Evolutionary conservation across 1,140 invertebrate genomes (phyloP), one percentile per base, ranked within the genome.

Genomic region (Drosophila ficusphila): DNA sequence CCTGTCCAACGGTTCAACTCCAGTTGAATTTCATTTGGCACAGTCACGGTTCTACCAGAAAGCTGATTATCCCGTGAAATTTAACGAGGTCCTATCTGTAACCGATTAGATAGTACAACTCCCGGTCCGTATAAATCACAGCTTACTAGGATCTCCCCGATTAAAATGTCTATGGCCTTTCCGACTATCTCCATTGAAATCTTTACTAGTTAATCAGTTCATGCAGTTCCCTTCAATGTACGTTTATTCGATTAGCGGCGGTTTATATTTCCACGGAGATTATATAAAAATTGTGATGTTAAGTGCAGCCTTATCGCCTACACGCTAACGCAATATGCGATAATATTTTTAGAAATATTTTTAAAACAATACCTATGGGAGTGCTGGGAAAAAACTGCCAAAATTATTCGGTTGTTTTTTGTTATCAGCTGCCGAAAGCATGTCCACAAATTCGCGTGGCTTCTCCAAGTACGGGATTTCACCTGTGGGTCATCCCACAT

Each of bases 91-190:
- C 14, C 18, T 61, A 62, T 61, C 58, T 16, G 38, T 1, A 3
- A 58, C 7, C 34, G 54, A 53, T 47, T 41, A 62, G 69, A 73
- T 73, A 41, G 60, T 57, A 47, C 19, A 41, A 25, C 42, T 19
- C 39, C 31, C 25, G 11, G 39, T 34, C 53, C 11, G 23, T 41
- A 73, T 73, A 73, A 73, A 73, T 62, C 69, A 73, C 47, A 27
- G 34, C 51, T 52, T 19, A 14, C 14, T 36, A 19, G 27, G 56
- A 73, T 73, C 69, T 34, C 57, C 57, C 60, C 14, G 58, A 65
- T 67, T 67, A 67, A 51, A 65, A 38, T 71, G 68, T 27, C 39
- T 61, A 16, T 25, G 5, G 68, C 36, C 25, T 46, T 47, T 46
- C 14, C 18, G 47, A 53, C 61, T 73, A 62, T 73, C 68, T 62